Conservation (phyloP, 1,140 invertebrate genomes). For the Bombus ignitus region DNA sequence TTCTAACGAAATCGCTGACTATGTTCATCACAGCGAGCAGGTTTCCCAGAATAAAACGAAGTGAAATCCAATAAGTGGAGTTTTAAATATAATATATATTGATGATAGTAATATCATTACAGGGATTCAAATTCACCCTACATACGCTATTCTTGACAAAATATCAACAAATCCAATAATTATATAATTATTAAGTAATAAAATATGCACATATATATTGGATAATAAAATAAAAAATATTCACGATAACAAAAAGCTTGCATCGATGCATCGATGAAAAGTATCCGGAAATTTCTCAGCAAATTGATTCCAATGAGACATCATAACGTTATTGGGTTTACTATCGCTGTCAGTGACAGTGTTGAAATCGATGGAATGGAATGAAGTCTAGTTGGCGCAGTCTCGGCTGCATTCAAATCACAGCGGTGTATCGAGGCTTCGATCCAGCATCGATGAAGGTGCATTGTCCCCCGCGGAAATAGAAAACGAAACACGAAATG, state of each 20-base stretch:
- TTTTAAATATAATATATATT: too few species aligned
- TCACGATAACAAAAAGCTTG: not conserved
- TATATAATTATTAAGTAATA: too few species aligned
- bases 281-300: not conserved
- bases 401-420: slow-evolving; percentile 46
- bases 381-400: slow-evolving; percentile 30
- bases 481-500: slow-evolving; percentile 66
- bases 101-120: too few species aligned
- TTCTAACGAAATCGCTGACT: too few species aligned
- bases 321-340: slow-evolving; percentile 15
- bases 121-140: too few species aligned
- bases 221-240: too few species aligned
- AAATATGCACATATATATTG: too few species aligned
- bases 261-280: not conserved
- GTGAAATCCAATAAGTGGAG: too few species aligned
- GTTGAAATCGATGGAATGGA: slow-evolving; percentile 51
- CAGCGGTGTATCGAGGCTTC: slow-evolving; percentile 46
- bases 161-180: too few species aligned
- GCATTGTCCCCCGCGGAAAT: slow-evolving; percentile 64
- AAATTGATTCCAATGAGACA: slow-evolving; percentile 19
- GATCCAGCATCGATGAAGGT: slow-evolving; percentile 57
- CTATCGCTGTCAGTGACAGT: slow-evolving; percentile 12
- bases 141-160: too few species aligned
- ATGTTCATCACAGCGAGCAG: too few species aligned
- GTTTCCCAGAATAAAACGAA: too few species aligned